Evolutionary conservation across 2,113 vertebrate species (phyloP).

Genomic region (Scomber japonicus): DNA sequence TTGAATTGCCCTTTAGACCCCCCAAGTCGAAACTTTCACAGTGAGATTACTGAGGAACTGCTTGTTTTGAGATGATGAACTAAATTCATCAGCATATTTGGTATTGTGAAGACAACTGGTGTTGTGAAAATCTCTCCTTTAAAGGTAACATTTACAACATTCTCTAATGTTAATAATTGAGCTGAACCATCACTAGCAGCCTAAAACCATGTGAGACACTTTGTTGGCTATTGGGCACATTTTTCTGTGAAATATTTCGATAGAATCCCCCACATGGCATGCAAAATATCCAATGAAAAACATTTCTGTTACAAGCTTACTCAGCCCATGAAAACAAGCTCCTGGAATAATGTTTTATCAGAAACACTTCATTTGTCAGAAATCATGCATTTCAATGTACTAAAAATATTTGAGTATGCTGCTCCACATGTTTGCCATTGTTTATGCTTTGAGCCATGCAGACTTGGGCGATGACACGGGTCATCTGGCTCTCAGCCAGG

Average conservation of each 20-base stretch:
- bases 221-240: conserved; percentile 15
- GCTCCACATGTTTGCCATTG: conserved; percentile 38
- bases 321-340: conserved; percentile 1
- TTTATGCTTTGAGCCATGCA: conserved; percentile 2
- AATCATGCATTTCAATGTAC: background rate
- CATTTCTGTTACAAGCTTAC: conserved; percentile 5
- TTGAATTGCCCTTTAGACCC: too few species aligned
- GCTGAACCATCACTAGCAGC: background rate
- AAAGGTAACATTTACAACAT: conserved; percentile 27
- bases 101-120: background rate
- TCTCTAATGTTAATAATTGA: conserved; percentile 12
- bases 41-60: too few species aligned
- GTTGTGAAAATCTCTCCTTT: conserved; percentile 1
- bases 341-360: background rate
- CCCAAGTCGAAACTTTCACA: too few species aligned
- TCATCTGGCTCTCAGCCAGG: conserved; percentile 16
- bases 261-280: background rate
- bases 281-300: conserved; percentile 28
- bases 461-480: conserved; percentile 11
- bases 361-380: conserved; percentile 5
- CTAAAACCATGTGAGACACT: conserved; percentile 3
- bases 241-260: conserved; percentile 17
- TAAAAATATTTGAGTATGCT: background rate
- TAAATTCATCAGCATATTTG: background rate
- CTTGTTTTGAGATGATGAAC: background rate